Conservation (phyloP, 64 coral and sea anemone species). For the Montipora sp. region DNA sequence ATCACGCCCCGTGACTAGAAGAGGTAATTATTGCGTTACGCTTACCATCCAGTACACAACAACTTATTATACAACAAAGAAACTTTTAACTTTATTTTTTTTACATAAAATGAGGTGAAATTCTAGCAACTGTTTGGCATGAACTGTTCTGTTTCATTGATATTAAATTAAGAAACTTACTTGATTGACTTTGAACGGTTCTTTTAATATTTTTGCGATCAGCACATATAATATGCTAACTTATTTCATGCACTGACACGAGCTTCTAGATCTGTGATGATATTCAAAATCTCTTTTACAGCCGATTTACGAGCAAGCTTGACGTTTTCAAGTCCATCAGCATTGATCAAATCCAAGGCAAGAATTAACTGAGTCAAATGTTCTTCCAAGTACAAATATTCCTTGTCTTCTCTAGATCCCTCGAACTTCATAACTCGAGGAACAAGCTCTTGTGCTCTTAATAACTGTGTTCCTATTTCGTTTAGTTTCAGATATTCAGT, state of each 20-base stretch:
- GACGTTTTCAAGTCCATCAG: slow-evolving; percentile 52
- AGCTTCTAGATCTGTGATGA: slow-evolving; percentile 55
- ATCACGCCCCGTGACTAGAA: too few relatives aligned
- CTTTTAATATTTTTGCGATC: too few relatives aligned
- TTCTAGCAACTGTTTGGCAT: too few relatives aligned
- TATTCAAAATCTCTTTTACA: slow-evolving; percentile 62
- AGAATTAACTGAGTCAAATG: slow-evolving; percentile 63
- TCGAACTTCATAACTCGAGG: slow-evolving; percentile 47
- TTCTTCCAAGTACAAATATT: slow-evolving; percentile 71
- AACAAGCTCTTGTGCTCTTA: slow-evolving; percentile 41
- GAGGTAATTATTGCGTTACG: too few relatives aligned
- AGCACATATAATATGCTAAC: not conserved
- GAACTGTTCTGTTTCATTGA: too few relatives aligned
- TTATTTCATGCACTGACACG: not conserved
- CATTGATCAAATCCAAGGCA: slow-evolving; percentile 47
- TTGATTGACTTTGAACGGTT: too few relatives aligned
- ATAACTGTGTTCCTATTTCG: slow-evolving; percentile 45
- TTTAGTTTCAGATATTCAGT: slow-evolving; percentile 20
- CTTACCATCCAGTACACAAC: too few relatives aligned
- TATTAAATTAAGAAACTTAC: too few relatives aligned
- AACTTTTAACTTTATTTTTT: too few relatives aligned
- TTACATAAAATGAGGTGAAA: too few relatives aligned
- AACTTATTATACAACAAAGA: too few relatives aligned
- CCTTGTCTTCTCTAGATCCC: slow-evolving; percentile 49
- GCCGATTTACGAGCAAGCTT: slow-evolving; percentile 49